Base-by-base conservation (phyloP, 2,888 invertebrate genomes). In the Stenichneumon culpator region DNA sequence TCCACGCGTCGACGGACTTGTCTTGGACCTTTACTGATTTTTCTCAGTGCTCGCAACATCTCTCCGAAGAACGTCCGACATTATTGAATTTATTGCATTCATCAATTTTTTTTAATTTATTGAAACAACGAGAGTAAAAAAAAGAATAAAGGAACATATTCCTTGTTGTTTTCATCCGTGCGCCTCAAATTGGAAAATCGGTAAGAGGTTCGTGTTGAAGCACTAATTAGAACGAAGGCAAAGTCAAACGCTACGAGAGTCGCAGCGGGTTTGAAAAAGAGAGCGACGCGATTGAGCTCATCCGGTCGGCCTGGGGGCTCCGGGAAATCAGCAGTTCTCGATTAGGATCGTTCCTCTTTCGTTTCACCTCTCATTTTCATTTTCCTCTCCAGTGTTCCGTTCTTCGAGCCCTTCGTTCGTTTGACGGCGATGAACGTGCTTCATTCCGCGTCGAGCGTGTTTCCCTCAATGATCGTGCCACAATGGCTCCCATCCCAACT, bases 341-440 rank as follows among this genome's bases (percentile, higher is more conserved):
- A 83, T 83, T 83, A 83, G 74, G 79, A 82, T 82, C 82, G 60
- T 80, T 78, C 68, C 70, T 72, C 84, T 32, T 22, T 69, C 72
- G 72, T 22, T 54, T 67, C 32, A 72, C 68, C 57, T 78, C 50
- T 67, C 84, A 60, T 79, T 82, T 79, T 50, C 77, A 70, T 83
- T 79, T 70, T 67, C n/a, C 68, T 11, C 54, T n/a, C 36, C 52
- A 22, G 65, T 22, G 39, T n/a, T 16, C 36, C 25, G 25, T 57
- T 60, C 69, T 73, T 25, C 52, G 68, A 44, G 32, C 50, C n/a
- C 47, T 39, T 19, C 22, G 50, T 47, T 44, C 28, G n/a, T n/a
- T 54, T 54, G 25, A 47, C 14, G 14, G 57, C 57, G 57, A 70
- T 11, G 73, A 83, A 80, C 67, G 72, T 80, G 67, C 36, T 39